A percentile compares a stretch with the other conserved stretches of the same genome.
Conservation (phyloP, 64 coral and sea anemone genomes). For the Dendrophyllia cribrosa region DNA sequence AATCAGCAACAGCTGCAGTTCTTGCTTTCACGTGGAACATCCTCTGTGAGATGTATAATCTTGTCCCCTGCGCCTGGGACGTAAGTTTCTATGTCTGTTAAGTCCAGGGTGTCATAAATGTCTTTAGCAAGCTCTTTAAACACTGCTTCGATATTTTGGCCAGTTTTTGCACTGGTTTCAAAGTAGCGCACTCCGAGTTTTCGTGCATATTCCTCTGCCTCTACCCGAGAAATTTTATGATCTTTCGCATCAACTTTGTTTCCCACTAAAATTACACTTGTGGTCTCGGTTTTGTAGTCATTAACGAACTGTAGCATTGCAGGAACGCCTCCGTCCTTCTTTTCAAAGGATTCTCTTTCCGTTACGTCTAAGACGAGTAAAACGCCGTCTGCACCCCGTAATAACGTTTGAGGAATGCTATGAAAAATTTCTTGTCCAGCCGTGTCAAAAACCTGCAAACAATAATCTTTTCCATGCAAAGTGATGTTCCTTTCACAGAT, state of each 20-base stretch:
- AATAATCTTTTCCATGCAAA: neutral
- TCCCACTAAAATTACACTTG: conserved; percentile 10
- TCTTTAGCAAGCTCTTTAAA: conserved; percentile 1
- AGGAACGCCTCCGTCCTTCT: neutral
- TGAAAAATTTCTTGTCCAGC: conserved; percentile 19
- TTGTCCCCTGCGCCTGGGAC: neutral
- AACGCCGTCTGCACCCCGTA: neutral
- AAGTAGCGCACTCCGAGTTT: neutral
- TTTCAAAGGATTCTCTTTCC: neutral
- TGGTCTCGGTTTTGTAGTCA: neutral
- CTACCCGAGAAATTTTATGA: neutral
- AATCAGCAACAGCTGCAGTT: too few species aligned
- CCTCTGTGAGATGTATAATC: neutral
- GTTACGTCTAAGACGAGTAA: conserved; percentile 48
- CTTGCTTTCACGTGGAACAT: too few species aligned
- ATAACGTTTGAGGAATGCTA: neutral
- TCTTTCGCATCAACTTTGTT: conserved; percentile 14
- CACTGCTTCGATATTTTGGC: neutral
- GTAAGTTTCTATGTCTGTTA: neutral
- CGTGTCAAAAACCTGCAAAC: conserved; percentile 15
- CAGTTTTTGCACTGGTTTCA: conserved; percentile 16
- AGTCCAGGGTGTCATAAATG: neutral
- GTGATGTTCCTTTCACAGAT: neutral
- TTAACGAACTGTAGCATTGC: neutral
- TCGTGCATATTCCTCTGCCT: neutral